Conservation (phyloP, 2,888 invertebrate genomes). For the Eupithecia inturbata region DNA sequence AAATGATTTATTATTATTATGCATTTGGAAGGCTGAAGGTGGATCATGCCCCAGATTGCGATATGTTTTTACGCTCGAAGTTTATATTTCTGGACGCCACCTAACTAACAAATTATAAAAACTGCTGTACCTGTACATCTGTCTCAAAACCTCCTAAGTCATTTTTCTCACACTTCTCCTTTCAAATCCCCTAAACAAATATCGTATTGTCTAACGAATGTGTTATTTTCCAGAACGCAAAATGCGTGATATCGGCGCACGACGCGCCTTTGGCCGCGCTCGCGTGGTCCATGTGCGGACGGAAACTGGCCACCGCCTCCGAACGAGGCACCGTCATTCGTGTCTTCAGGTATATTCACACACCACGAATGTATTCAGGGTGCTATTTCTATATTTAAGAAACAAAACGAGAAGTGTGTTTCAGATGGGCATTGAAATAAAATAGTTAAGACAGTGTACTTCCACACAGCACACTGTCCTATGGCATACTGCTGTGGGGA, state of each 20-base stretch:
- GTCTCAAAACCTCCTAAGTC: too few relatives aligned
- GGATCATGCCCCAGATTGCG: too few relatives aligned
- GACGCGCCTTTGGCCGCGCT: slow-evolving; percentile 97
- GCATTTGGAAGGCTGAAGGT: too few relatives aligned
- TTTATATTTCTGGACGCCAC: neutral
- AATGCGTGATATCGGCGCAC: slow-evolving; percentile 98
- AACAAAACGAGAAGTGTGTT: neutral
- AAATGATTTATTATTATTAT: too few relatives aligned
- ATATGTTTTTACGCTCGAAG: neutral
- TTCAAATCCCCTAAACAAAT: neutral
- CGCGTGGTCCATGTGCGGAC: slow-evolving; percentile 94
- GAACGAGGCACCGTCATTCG: slow-evolving; percentile 99
- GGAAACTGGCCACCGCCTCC: slow-evolving; percentile 92
- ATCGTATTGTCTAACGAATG: neutral
- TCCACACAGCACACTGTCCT: neutral
- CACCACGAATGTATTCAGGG: neutral
- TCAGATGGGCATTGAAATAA: neutral
- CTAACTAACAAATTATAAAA: too few relatives aligned
- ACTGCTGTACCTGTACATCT: too few relatives aligned
- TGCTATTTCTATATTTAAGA: neutral
- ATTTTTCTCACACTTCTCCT: neutral
- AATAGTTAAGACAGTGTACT: neutral
- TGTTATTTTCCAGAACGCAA: slow-evolving; percentile 90
- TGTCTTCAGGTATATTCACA: slow-evolving; percentile 87
- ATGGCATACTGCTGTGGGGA: neutral